Conservation (phyloP, 2,888 invertebrate species). For the Archips crataeganus region DNA sequence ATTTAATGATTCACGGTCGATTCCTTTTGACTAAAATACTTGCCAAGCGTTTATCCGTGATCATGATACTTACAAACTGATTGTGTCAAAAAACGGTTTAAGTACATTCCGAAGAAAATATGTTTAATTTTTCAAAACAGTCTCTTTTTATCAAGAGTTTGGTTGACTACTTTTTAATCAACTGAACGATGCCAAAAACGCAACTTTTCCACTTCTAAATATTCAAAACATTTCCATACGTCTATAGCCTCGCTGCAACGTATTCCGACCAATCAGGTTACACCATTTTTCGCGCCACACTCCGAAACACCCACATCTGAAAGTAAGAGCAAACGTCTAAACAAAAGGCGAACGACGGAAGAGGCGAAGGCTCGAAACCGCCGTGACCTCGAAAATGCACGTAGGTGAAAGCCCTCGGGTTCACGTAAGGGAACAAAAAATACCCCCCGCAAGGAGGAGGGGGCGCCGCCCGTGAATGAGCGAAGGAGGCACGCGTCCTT, state of each 20-base stretch:
- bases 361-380: conserved; percentile 77
- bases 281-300: not conserved
- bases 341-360: conserved; percentile 66
- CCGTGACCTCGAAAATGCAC: conserved; percentile 85
- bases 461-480: conserved; percentile 82
- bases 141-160: too few species aligned
- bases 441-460: conserved; percentile 79
- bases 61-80: too few species aligned
- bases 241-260: not conserved
- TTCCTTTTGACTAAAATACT: too few species aligned
- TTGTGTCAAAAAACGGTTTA: too few species aligned
- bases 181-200: not conserved
- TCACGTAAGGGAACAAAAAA: conserved; percentile 84
- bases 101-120: too few species aligned
- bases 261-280: not conserved
- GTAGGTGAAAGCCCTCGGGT: conserved; percentile 85
- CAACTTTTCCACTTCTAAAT: not conserved
- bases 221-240: not conserved
- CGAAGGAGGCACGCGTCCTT: conserved; percentile 85
- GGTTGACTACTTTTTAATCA: not conserved
- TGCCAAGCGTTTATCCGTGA: too few species aligned
- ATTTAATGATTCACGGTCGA: too few species aligned
- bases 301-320: conserved; percentile 17
- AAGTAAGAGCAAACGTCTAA: conserved; percentile 52
- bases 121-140: too few species aligned